Evolutionary conservation across 2,113 vertebrate species (phyloP).

Genomic region (Ictalurus punctatus): DNA sequence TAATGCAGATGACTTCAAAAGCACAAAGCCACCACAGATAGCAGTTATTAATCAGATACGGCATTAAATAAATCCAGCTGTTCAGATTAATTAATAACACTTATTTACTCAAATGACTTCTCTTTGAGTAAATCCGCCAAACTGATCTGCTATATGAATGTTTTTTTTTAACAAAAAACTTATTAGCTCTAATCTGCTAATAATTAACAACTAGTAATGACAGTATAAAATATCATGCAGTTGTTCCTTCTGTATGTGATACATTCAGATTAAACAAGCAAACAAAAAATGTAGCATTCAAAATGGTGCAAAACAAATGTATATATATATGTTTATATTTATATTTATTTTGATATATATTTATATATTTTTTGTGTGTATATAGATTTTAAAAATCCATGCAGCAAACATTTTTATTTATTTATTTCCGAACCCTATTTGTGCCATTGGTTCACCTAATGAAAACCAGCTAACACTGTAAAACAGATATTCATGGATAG

Average conservation of each 20-base stretch:
- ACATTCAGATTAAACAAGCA: neutral
- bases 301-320: neutral
- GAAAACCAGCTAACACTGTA: neutral
- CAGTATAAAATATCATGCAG: neutral
- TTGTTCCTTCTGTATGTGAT: neutral
- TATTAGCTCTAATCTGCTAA: neutral
- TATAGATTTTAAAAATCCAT: no score
- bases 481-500: neutral
- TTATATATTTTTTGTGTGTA: no score
- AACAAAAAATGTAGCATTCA: neutral
- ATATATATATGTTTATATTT: no score
- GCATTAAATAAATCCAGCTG: neutral
- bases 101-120: neutral
- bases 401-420: no score
- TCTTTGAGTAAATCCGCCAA: neutral
- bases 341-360: no score
- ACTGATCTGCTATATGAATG: neutral
- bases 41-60: neutral
- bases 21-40: neutral
- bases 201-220: neutral
- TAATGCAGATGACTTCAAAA: neutral
- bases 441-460: neutral
- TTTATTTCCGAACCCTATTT: neutral
- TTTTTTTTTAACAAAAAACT: neutral
- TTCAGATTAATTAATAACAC: neutral